A percentile compares a stretch with the other conserved stretches of the same genome.
These are phyloP conservation scores for Festucalex cinctus DNA, from an alignment of 2,113 vertebrate genomes.

Conservation along the genomic window DNA sequence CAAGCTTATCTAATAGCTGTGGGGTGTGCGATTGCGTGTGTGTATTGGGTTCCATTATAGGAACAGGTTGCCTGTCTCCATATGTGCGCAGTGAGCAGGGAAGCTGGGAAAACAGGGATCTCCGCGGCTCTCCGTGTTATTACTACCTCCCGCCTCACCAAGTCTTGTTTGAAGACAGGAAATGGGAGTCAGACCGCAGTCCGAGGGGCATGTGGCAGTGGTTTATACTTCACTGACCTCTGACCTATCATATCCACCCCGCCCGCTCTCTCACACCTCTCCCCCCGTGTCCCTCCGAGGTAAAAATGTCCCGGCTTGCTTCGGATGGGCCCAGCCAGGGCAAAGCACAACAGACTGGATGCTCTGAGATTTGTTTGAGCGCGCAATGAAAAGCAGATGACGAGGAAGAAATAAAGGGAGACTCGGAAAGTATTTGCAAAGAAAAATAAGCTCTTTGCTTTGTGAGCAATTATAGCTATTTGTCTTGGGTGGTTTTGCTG, in stretches of 20 bases:
- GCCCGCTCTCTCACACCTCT: slow-evolving; percentile 65
- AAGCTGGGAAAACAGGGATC: slow-evolving; percentile 79
- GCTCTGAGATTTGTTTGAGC: slow-evolving; percentile 70
- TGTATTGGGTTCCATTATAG: slow-evolving; percentile 66
- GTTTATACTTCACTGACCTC: slow-evolving; percentile 73
- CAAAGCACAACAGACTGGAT: slow-evolving; percentile 55
- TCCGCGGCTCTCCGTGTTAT: slow-evolving; percentile 76
- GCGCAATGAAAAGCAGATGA: slow-evolving; percentile 81
- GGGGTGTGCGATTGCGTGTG: slow-evolving; percentile 47
- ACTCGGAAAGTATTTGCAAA: slow-evolving; percentile 82
- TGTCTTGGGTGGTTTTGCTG: slow-evolving; percentile 75
- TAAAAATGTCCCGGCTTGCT: slow-evolving; percentile 49
- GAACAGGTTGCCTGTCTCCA: slow-evolving; percentile 72
- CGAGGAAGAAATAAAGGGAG: slow-evolving; percentile 63
- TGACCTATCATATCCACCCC: slow-evolving; percentile 60
- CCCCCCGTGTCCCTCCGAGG: slow-evolving; percentile 61
- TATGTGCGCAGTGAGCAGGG: slow-evolving; percentile 67
- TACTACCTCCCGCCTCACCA: slow-evolving; percentile 76
- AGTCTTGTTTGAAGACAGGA: slow-evolving; percentile 83
- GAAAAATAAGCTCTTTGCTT: slow-evolving; percentile 80
- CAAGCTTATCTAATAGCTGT: slow-evolving; percentile 66
- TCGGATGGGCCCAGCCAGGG: slow-evolving; percentile 43
- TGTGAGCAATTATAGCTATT: slow-evolving; percentile 77
- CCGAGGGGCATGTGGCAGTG: slow-evolving; percentile 80
- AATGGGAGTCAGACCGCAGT: slow-evolving; percentile 85